Conservation (phyloP, 1,140 invertebrate species). For the Bombus waltoni region DNA sequence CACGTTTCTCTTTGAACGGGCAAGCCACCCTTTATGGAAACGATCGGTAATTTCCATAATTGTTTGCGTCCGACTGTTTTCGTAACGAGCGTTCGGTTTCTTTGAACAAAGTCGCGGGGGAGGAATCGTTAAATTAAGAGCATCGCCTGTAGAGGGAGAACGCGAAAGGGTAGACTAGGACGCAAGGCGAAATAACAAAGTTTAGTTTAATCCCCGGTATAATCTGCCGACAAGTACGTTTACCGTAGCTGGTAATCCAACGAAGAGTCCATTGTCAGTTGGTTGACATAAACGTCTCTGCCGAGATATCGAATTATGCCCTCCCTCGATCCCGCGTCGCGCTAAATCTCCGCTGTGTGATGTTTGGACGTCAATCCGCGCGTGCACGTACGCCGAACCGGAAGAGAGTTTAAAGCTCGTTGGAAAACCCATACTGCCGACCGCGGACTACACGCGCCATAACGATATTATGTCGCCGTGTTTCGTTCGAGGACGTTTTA, state of each 20-base stretch:
- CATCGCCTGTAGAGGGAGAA: neutral
- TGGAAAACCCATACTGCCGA: too few species aligned
- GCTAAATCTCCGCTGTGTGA: neutral
- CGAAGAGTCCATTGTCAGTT: slow-evolving; percentile 1
- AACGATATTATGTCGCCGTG: neutral
- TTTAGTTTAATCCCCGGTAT: slow-evolving; percentile 2
- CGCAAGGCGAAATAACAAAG: slow-evolving; percentile 21
- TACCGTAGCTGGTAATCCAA: slow-evolving; percentile 8
- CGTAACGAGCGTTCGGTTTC: neutral
- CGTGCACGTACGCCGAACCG: neutral
- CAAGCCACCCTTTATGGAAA: neutral
- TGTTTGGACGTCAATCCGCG: slow-evolving; percentile 10
- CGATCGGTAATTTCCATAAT: slow-evolving; percentile 32
- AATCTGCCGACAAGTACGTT: slow-evolving; percentile 22
- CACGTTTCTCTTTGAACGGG: neutral
- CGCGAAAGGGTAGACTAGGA: neutral
- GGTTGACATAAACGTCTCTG: slow-evolving; percentile 32
- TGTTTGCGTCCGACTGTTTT: slow-evolving; percentile 29
- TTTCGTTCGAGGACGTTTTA: neutral
- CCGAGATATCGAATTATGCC: slow-evolving; percentile 15
- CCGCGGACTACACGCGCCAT: neutral
- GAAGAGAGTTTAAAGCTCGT: neutral
- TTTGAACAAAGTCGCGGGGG: neutral
- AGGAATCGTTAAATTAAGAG: slow-evolving; percentile 8
- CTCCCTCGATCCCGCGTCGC: neutral